These are phyloP conservation scores for Apantesis nais DNA, from an alignment of 2,888 invertebrate genomes.

Conservation along the genomic window DNA sequence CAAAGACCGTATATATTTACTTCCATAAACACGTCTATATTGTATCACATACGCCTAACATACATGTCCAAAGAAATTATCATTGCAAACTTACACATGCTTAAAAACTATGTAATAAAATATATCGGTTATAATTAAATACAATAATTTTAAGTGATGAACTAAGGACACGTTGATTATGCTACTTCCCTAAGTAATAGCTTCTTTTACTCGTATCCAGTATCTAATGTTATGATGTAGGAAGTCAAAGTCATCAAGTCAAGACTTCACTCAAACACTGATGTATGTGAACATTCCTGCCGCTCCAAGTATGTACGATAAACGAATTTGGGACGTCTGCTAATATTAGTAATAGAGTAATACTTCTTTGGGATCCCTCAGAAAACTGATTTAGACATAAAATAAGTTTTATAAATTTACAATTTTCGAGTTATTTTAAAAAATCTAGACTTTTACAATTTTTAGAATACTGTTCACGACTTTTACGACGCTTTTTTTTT, in stretches of 20 bases:
- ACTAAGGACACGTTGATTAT: background rate
- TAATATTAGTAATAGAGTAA: conserved; percentile 78
- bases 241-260: background rate
- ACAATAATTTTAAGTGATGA: background rate
- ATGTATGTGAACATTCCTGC: conserved; percentile 20
- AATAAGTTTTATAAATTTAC: no score
- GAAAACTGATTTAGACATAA: conserved; percentile 77
- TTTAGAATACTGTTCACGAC: background rate
- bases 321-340: conserved; percentile 76
- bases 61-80: no score
- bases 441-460: background rate
- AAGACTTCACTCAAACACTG: background rate
- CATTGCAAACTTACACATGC: no score
- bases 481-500: no score
- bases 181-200: no score
- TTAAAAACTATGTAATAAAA: no score
- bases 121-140: no score
- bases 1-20: no score
- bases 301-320: conserved; percentile 71
- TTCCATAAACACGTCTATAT: no score
- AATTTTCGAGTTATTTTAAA: no score
- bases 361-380: conserved; percentile 75
- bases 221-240: background rate
- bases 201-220: background rate
- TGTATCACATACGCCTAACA: no score